A percentile compares a stretch with the other conserved stretches of the same genome.
Conservation (phyloP, 2,888 invertebrate genomes). For the Drosophila anomelani region DNA sequence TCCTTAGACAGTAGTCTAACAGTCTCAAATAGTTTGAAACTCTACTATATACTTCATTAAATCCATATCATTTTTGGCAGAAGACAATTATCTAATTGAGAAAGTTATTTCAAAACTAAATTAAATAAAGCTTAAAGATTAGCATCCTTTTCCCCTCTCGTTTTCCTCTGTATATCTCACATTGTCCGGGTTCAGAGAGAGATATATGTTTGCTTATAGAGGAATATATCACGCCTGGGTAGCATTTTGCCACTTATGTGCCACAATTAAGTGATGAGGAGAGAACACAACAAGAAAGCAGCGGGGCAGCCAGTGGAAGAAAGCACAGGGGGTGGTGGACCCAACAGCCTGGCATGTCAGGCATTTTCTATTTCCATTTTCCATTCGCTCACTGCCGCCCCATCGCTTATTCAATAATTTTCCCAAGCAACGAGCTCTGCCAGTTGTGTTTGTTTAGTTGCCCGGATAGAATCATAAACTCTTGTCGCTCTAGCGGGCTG, state of each 20-base stretch:
- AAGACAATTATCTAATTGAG: not conserved
- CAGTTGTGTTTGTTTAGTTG: slow-evolving; percentile 75
- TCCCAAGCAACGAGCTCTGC: slow-evolving; percentile 46
- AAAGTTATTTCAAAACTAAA: not conserved
- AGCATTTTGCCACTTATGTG: slow-evolving; percentile 37
- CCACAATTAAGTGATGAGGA: slow-evolving; percentile 39
- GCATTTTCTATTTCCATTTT: slow-evolving; percentile 65
- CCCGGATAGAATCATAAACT: slow-evolving; percentile 43
- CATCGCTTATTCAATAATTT: slow-evolving; percentile 64
- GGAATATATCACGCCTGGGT: slow-evolving; percentile 31
- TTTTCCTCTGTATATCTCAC: slow-evolving; percentile 8
- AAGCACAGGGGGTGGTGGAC: not conserved
- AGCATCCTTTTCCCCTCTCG: not conserved
- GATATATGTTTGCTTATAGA: slow-evolving; percentile 23
- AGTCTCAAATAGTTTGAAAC: too few species aligned
- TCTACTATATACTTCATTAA: too few species aligned
- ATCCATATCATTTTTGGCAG: too few species aligned
- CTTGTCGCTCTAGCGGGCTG: slow-evolving; percentile 26
- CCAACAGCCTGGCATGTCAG: slow-evolving; percentile 31
- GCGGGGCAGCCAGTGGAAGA: slow-evolving; percentile 8
- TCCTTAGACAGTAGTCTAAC: not conserved
- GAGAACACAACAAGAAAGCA: slow-evolving; percentile 11
- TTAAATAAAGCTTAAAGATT: not conserved
- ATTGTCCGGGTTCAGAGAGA: not conserved
- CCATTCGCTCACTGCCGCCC: slow-evolving; percentile 46